A percentile compares a stretch with the other conserved stretches of the same genome.
phyloP scores from a whole-genome alignment of 2,888 invertebrate genomes.

The Drosophila macrospina region DNA sequence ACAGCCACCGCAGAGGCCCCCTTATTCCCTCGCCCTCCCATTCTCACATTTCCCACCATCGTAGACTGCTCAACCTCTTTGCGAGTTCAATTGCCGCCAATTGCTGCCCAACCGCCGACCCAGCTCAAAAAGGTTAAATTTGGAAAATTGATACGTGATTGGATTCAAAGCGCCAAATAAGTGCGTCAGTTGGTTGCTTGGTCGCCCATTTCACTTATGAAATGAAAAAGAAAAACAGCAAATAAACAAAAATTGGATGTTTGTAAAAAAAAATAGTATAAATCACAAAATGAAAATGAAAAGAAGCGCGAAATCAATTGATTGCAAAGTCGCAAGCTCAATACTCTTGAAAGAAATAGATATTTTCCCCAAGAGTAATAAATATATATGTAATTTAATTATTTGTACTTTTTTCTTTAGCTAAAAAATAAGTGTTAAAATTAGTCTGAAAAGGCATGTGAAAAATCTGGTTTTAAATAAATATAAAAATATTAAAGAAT shows the following conservation, averaged over 20 bases:
- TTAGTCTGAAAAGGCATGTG: no score
- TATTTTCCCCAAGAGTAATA: neutral
- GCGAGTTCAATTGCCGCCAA: slow-evolving; percentile 60
- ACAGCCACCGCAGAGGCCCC: slow-evolving; percentile 3
- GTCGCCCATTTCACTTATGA: slow-evolving; percentile 66
- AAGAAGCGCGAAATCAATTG: slow-evolving; percentile 5
- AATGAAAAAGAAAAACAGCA: slow-evolving; percentile 54
- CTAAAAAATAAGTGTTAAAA: no score
- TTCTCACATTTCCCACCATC: neutral
- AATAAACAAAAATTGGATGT: neutral
- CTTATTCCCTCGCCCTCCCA: no score
- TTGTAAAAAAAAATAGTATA: neutral
- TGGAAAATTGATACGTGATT: slow-evolving; percentile 81
- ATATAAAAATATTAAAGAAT: no score
- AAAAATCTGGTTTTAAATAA: no score
- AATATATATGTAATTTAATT: no score
- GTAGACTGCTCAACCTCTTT: slow-evolving; percentile 9
- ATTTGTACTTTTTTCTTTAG: no score
- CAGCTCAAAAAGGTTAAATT: slow-evolving; percentile 76
- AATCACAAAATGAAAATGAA: slow-evolving; percentile 39
- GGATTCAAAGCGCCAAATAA: slow-evolving; percentile 81
- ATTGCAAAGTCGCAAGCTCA: neutral
- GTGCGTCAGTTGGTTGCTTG: slow-evolving; percentile 65
- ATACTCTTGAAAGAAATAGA: slow-evolving; percentile 30
- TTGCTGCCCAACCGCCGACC: slow-evolving; percentile 48